These are phyloP conservation scores for Mus minutoides DNA, from an alignment of 2,797 vertebrate species.

Conservation along the genomic window DNA sequence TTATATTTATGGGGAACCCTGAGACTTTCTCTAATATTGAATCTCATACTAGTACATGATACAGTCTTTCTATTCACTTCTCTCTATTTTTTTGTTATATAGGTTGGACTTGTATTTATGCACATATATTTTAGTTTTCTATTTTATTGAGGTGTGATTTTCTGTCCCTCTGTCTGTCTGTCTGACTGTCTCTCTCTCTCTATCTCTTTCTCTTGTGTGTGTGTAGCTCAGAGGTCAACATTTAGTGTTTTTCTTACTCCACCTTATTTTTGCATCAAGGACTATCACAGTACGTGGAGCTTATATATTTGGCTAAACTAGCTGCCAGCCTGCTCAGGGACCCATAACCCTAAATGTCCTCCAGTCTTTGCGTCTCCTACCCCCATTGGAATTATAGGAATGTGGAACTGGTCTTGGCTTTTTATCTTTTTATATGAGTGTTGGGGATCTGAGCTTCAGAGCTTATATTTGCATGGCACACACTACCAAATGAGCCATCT, in stretches of 20 bases:
- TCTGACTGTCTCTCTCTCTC: too few species aligned
- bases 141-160: not conserved
- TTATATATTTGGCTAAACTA: not conserved
- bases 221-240: not conserved
- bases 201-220: not conserved
- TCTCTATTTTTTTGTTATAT: not conserved
- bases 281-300: not conserved
- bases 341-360: not conserved
- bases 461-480: not conserved
- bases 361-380: not conserved
- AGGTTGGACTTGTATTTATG: not conserved
- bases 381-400: not conserved
- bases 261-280: not conserved
- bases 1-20: not conserved
- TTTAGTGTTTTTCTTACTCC: not conserved
- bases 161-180: not conserved
- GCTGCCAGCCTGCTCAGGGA: not conserved
- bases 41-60: not conserved
- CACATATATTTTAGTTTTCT: not conserved
- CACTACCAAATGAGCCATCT: not conserved
- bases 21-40: not conserved
- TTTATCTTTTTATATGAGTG: not conserved
- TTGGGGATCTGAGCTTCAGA: not conserved
- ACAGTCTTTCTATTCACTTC: not conserved
- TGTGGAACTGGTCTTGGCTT: not conserved